These are phyloP conservation scores for Ptychochromis oligacanthus DNA, from an alignment of 2,113 vertebrate genomes.

Conservation along the genomic window DNA sequence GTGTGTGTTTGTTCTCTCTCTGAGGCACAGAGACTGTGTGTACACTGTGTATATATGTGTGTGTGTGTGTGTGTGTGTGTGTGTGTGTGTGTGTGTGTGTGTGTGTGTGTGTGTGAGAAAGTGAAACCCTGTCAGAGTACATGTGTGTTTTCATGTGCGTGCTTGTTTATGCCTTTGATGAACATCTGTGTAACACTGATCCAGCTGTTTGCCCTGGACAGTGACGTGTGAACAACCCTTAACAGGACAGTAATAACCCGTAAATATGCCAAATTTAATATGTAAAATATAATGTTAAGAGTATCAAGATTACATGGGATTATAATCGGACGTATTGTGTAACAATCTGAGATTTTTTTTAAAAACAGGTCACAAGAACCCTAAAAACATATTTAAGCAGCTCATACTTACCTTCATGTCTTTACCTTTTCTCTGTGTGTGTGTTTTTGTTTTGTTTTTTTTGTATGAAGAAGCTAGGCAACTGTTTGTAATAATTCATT, in stretches of 20 bases:
- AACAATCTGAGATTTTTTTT: background rate
- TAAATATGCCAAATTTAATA: background rate
- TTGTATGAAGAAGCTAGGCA: background rate
- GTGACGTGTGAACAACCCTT: background rate
- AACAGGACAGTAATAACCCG: background rate
- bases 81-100: conserved; percentile 27
- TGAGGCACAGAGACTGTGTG: conserved; percentile 3
- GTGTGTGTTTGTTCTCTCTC: too few species aligned
- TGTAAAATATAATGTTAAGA: background rate
- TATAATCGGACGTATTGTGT: background rate
- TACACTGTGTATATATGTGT: too few species aligned
- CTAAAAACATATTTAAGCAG: background rate
- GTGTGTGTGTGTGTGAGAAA: conserved; percentile 19
- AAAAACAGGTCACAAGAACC: too few species aligned
- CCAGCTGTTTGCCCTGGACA: conserved; percentile 21
- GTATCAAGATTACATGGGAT: background rate
- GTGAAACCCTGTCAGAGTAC: background rate
- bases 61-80: conserved; percentile 23
- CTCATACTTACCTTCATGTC: background rate
- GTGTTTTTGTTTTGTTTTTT: background rate
- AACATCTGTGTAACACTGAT: conserved; percentile 11
- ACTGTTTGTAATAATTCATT: background rate
- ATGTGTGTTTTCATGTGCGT: conserved; percentile 2
- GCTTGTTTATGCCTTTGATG: conserved; percentile 34
- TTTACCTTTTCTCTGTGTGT: too few species aligned